phyloP scores from a whole-genome alignment of 2,888 invertebrate genomes.

The Nesidiocoris tenuis region DNA sequence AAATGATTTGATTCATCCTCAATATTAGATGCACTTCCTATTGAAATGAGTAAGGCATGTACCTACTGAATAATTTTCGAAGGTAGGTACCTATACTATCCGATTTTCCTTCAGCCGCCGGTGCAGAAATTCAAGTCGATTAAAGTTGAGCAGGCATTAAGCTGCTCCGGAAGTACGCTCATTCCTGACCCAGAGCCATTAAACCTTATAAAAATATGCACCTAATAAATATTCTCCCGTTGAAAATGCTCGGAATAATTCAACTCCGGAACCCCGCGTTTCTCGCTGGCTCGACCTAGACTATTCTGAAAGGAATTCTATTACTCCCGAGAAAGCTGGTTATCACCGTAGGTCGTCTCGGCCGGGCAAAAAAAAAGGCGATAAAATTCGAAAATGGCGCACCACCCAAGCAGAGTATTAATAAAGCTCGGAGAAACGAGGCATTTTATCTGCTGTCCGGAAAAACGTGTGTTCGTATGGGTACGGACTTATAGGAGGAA shows the following conservation, averaged over 20 bases:
- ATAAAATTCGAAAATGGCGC: neutral
- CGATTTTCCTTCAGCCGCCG: too few species aligned
- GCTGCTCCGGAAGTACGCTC: too few species aligned
- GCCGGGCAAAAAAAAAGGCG: neutral
- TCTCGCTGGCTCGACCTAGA: neutral
- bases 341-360: neutral
- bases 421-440: neutral
- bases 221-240: neutral
- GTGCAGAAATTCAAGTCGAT: too few species aligned
- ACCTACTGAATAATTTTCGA: too few species aligned
- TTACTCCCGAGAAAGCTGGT: neutral
- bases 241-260: neutral
- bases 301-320: neutral
- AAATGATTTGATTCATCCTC: too few species aligned
- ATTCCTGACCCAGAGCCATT: neutral
- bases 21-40: too few species aligned
- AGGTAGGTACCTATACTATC: too few species aligned
- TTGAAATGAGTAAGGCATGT: too few species aligned
- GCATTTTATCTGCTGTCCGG: neutral
- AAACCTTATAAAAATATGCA: neutral
- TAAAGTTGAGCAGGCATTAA: too few species aligned
- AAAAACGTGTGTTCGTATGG: neutral
- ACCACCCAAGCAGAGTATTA: neutral
- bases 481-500: neutral
- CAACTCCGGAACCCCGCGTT: neutral